Evolutionary conservation across 1,140 invertebrate genomes (phyloP).

Genomic region (Panagrolaimus sp.): DNA sequence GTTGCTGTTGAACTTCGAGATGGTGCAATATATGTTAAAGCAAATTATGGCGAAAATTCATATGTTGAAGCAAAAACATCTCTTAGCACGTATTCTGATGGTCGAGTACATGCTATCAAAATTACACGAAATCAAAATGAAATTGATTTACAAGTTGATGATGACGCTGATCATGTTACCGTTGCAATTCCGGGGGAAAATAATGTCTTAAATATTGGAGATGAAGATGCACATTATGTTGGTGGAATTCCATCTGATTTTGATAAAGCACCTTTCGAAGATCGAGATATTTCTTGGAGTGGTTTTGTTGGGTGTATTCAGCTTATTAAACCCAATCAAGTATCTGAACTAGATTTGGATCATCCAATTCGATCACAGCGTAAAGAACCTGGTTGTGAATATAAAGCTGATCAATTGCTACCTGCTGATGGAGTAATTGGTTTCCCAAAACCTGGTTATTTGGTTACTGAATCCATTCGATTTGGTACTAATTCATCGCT

Average conservation of each 20-base stretch:
- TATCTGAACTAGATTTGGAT: constrained; percentile 53
- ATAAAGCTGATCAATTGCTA: constrained; percentile 37
- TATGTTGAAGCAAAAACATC: constrained; percentile 39
- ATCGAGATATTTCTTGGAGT: constrained; percentile 43
- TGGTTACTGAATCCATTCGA: constrained; percentile 30
- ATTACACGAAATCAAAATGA: constrained; percentile 47
- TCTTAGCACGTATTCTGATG: constrained; percentile 45
- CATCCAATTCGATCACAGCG: constrained; percentile 50
- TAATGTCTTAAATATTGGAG: constrained; percentile 21
- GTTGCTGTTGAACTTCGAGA: constrained; percentile 45
- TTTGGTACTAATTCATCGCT: constrained; percentile 30
- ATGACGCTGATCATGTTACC: constrained; percentile 24
- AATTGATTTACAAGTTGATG: constrained; percentile 46
- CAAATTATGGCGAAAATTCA: constrained; percentile 43
- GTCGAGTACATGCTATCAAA: constrained; percentile 46
- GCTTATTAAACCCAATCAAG: constrained; percentile 50
- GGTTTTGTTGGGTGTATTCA: constrained; percentile 58
- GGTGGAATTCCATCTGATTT: constrained; percentile 51
- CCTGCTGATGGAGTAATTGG: constrained; percentile 46
- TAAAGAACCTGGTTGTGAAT: constrained; percentile 45
- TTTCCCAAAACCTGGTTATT: constrained; percentile 44
- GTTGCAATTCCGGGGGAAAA: constrained; percentile 20
- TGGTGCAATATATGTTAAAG: constrained; percentile 42
- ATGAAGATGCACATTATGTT: constrained; percentile 49
- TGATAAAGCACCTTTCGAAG: constrained; percentile 30